Evolutionary conservation across 1,140 invertebrate species (phyloP).

Genomic region (Antheraea pernyi): DNA sequence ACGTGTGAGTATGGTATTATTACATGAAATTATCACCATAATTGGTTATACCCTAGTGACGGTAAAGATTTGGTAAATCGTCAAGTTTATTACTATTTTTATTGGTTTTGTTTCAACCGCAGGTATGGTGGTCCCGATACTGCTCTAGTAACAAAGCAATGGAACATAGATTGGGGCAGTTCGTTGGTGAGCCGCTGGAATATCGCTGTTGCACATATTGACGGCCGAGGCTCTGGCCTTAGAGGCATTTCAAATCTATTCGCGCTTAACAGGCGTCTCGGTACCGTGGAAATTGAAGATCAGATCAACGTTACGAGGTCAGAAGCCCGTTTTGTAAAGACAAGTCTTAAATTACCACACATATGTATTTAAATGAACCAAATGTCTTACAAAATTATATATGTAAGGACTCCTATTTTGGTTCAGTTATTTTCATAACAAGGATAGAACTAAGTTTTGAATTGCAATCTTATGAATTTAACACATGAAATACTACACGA

Average conservation of each 20-base stretch:
- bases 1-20: slow-evolving; percentile 82
- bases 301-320: slow-evolving; percentile 82
- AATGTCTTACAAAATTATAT: too few relatives aligned
- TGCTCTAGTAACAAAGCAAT: slow-evolving; percentile 83
- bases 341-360: too few relatives aligned
- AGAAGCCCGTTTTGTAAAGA: slow-evolving; percentile 6
- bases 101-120: slow-evolving; percentile 17
- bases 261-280: slow-evolving; percentile 89
- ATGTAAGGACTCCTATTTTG: too few relatives aligned
- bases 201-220: slow-evolving; percentile 92
- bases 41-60: too few relatives aligned
- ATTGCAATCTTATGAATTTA: too few relatives aligned
- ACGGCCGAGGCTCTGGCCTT: slow-evolving; percentile 92
- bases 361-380: too few relatives aligned
- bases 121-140: slow-evolving; percentile 93
- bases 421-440: too few relatives aligned
- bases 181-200: slow-evolving; percentile 91
- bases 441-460: too few relatives aligned
- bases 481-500: too few relatives aligned
- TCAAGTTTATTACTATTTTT: background rate
- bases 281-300: slow-evolving; percentile 93
- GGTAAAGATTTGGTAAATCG: too few relatives aligned
- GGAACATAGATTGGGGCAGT: slow-evolving; percentile 72
- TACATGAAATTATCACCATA: background rate
- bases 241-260: slow-evolving; percentile 91